These are phyloP conservation scores for Hypocryptadius cinnamomeus DNA, from an alignment of 2,113 vertebrate genomes.

Conservation along the genomic window DNA sequence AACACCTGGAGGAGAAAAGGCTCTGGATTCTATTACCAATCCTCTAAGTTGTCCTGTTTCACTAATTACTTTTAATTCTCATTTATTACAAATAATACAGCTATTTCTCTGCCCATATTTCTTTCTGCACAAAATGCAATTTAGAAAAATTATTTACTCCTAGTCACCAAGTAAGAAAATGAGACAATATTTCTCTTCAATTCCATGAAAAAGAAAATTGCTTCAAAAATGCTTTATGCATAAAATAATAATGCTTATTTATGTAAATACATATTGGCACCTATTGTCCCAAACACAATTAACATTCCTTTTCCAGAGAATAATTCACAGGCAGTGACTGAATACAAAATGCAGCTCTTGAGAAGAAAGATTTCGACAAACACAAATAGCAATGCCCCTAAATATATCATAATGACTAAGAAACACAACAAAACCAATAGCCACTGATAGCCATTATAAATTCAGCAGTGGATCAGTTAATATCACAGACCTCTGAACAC, in stretches of 20 bases:
- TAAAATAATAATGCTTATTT: background rate
- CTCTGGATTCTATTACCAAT: conserved; percentile 27
- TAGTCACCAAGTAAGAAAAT: background rate
- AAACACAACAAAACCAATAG: background rate
- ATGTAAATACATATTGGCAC: background rate
- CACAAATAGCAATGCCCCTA: background rate
- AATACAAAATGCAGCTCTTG: background rate
- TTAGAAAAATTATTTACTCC: background rate
- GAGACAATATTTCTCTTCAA: background rate
- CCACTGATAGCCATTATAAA: background rate
- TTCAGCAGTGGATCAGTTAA: background rate
- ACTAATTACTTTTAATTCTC: conserved; percentile 23
- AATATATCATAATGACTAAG: background rate
- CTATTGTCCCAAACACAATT: background rate
- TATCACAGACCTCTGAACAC: background rate
- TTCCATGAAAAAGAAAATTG: background rate
- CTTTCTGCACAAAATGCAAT: background rate
- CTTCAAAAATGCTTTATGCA: background rate
- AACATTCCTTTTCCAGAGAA: background rate
- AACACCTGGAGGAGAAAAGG: conserved; percentile 43
- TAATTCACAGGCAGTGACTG: background rate
- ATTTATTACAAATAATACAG: background rate
- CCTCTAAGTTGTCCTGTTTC: background rate
- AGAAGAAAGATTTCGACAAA: background rate
- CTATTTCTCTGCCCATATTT: background rate